A percentile compares a stretch with the other conserved stretches of the same genome.
Evolutionary conservation across 2,797 vertebrate species (phyloP).

Genomic region (Crax fasciolata): DNA sequence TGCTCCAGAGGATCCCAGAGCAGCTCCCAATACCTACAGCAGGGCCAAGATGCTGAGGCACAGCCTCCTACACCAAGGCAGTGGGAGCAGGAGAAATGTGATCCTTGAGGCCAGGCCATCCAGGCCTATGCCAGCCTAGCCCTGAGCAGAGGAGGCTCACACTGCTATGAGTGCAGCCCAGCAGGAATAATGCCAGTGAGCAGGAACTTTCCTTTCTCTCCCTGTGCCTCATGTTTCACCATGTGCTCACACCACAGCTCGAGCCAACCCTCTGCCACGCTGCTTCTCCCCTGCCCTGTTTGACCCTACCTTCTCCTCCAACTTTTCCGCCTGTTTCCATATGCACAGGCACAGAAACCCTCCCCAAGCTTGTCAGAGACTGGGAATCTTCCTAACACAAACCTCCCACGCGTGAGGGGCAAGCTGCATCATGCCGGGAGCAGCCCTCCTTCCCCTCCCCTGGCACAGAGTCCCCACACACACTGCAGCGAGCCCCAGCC

Average conservation of each 20-base stretch:
- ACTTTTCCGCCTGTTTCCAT: background rate
- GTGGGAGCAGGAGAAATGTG: fast-evolving
- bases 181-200: fast-evolving
- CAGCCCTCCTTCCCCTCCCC: background rate
- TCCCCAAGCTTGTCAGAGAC: background rate
- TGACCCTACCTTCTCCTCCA: background rate
- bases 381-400: background rate
- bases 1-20: background rate
- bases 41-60: background rate
- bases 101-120: background rate
- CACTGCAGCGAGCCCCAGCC: background rate
- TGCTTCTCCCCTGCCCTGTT: background rate
- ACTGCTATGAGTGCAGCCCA: background rate
- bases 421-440: background rate
- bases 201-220: background rate
- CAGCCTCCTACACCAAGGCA: background rate
- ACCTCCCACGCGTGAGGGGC: background rate
- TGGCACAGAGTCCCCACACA: background rate
- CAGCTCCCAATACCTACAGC: background rate
- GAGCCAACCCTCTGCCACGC: background rate
- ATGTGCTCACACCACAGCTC: background rate
- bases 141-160: background rate
- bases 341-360: background rate
- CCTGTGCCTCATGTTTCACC: background rate
- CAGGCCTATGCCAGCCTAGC: background rate